Evolutionary conservation across 1,140 invertebrate genomes (phyloP).

Genomic region (Sinonovacula constricta): DNA sequence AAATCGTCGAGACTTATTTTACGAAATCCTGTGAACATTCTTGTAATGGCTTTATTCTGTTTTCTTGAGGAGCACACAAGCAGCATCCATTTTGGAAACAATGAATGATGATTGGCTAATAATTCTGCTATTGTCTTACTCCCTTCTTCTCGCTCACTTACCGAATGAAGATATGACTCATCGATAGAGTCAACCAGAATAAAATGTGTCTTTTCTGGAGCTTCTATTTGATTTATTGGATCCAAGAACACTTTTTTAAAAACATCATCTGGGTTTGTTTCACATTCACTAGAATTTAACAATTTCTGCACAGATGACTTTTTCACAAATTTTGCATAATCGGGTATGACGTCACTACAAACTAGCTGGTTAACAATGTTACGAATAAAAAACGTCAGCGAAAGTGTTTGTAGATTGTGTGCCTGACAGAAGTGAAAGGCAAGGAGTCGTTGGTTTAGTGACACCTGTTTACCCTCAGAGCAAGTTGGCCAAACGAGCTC

Average conservation of each 20-base stretch:
- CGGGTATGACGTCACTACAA: conserved; percentile 80
- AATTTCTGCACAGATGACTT: conserved; percentile 63
- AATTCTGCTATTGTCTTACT: conserved; percentile 88
- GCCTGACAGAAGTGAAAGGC: conserved; percentile 79
- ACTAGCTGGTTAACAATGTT: conserved; percentile 89
- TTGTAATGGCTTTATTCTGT: conserved; percentile 88
- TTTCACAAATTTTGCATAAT: conserved; percentile 82
- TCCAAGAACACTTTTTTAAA: conserved; percentile 90
- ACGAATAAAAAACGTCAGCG: conserved; percentile 89
- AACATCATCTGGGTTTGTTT: conserved; percentile 89
- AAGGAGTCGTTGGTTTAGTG: conserved; percentile 69
- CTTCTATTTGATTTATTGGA: conserved; percentile 88
- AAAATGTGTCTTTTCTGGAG: conserved; percentile 88
- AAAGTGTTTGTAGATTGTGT: conserved; percentile 83
- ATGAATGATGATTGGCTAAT: conserved; percentile 91
- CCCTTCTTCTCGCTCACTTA: conserved; percentile 77
- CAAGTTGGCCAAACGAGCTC: conserved; percentile 89
- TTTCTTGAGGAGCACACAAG: conserved; percentile 93
- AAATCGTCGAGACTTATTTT: conserved; percentile 93
- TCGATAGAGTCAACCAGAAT: conserved; percentile 96
- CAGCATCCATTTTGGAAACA: conserved; percentile 96
- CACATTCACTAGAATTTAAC: conserved; percentile 65
- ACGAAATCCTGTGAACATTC: conserved; percentile 96
- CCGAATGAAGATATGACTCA: conserved; percentile 81
- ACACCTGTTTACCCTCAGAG: conserved; percentile 67